phyloP scores from a whole-genome alignment of 2,113 vertebrate genomes.

The Tretioscincus oriximinensis region DNA sequence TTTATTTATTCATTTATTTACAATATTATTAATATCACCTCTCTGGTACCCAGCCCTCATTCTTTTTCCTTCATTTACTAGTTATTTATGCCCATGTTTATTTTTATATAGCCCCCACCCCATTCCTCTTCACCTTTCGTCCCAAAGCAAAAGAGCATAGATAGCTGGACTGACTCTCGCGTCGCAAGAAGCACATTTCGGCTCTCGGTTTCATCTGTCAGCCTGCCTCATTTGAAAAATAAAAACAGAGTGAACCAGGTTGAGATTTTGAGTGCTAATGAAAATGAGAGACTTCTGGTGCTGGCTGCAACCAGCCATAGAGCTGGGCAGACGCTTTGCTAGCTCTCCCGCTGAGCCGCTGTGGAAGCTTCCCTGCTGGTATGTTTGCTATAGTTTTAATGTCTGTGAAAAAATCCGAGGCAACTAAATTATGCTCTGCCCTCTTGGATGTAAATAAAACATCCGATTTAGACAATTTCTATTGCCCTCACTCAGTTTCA shows the following conservation, averaged over 20 bases:
- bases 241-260: constrained; percentile 59
- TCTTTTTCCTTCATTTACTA: constrained; percentile 40
- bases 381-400: constrained; percentile 84
- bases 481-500: constrained; percentile 59
- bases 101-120: constrained; percentile 17
- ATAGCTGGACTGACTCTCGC: constrained; percentile 35
- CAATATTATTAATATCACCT: constrained; percentile 1
- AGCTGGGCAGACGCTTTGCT: constrained; percentile 72
- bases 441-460: constrained; percentile 74
- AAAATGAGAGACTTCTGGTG: constrained; percentile 75
- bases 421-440: constrained; percentile 76
- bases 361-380: constrained; percentile 77
- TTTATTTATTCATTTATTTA: background rate
- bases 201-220: constrained; percentile 35
- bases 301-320: constrained; percentile 75
- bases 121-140: constrained; percentile 54
- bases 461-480: constrained; percentile 66
- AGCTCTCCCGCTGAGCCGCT: constrained; percentile 78
- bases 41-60: constrained; percentile 26
- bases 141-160: constrained; percentile 22
- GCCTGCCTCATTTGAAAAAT: constrained; percentile 21
- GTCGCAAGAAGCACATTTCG: constrained; percentile 66
- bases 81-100: constrained; percentile 64
- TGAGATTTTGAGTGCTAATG: constrained; percentile 74
- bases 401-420: constrained; percentile 81